Evolutionary conservation across 1,140 invertebrate genomes (phyloP), one percentile per base, ranked within the genome.

Genomic region (Kradibia gibbosae): DNA sequence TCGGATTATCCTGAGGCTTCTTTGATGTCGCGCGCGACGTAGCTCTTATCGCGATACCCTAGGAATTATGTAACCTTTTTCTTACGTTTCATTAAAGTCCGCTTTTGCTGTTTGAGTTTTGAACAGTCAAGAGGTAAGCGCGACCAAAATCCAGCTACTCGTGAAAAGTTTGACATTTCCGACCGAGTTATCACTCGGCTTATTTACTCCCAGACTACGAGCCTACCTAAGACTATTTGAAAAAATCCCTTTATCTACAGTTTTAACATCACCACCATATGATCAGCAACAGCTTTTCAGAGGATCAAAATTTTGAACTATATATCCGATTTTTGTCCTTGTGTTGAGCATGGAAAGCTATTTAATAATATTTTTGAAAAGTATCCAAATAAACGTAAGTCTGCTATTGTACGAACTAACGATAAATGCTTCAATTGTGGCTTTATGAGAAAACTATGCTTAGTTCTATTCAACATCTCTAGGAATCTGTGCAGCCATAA

Each of bases 11-110:
- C 55, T 8, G 17, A 28, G 50, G 53, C 36, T 25, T 65, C 48
- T 74, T 50, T 57, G 65, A 48, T 60, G 48, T 39, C 17, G 20
- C 17, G 13, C 3, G 20, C 62, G 62, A 67, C 34, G 20, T n/a
- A 3, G 62, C 20, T 39, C 34, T 62, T 31, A 53, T 11, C 73
- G 34, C 48, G 53, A 75, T 42, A 42, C 5, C 48, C 48, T 3
- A 28, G 28, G 65, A 34, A 25, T 53, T 17, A 36, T 45, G 39
- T 31, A 10, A 5, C 36, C 36, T 36, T 20, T 34, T 72, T 73
- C 53, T 80, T 15, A 71, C 67, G 48, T 73, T 65, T 74, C 78
- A 80, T 80, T 74, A 74, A 80, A 80, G 65, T 78, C 76, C 22
- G 60, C 76, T 78, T 78, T 78, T 39, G 22, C 55, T 60, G 75